Base-by-base conservation (phyloP, 2,797 vertebrate genomes). In the Phoeniculus purpureus region DNA sequence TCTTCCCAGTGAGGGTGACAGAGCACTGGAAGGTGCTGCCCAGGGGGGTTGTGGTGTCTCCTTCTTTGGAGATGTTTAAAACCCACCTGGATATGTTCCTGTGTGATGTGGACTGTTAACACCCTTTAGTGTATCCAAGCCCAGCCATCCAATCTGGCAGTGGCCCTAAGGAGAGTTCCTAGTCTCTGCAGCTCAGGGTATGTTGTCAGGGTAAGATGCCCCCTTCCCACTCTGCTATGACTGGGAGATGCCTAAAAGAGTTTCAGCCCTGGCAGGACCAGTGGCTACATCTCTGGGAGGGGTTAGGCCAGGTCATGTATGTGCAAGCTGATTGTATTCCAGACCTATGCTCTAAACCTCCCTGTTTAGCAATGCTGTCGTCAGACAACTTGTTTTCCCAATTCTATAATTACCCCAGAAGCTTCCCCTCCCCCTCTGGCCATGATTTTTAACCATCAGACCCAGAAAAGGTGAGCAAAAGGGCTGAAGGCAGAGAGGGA, bases 361-460 rank as follows among this genome's bases (percentile, higher is more conserved):
- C 81, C 90, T 85, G 89, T 96, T 96, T 96, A 96, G 94, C 92
- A 95, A 93, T 67, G 27, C 92, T 96, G 94, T 97, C 95, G 82
- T 97, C 96, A 95, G 91, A 95, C 93, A 91, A 82, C 96, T 96
- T 96, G 95, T 97, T 96, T 97, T 96, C 93, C 82, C 50, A 17
- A 95, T 95, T 96, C 96, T 96, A 96, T 96, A 96, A 96, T 95
- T 97, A 96, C 93, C 68, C 67, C 6, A 15, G 71, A 82, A 93
- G 82, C 89, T 89, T 88, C 81, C 76, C 93, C 67, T 94, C 94
- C 95, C 87, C 93, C 95, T 93, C 60, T 4, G 0, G 78, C 56
- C 0, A 0, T 1, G 5, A 43, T 89, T 95, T 97, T 94, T 92
- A 92, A 89, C 89, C 66, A 61, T 89, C 9, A 19, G 61, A 93